These are phyloP conservation scores for Lamellibrachia satsuma DNA, from an alignment of 2,888 invertebrate genomes.

Conservation along the genomic window DNA sequence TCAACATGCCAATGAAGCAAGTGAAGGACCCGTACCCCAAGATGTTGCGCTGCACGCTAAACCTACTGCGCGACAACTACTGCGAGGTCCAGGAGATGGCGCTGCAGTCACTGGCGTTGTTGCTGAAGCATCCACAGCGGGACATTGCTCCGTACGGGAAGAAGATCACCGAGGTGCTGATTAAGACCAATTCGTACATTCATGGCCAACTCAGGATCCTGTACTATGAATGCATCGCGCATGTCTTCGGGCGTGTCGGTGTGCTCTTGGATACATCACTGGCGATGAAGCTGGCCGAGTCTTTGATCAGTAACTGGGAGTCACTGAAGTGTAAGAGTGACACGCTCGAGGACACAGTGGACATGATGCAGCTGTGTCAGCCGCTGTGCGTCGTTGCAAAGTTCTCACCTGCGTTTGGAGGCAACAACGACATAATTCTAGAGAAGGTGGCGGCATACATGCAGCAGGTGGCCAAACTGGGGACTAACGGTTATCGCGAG, in stretches of 20 bases:
- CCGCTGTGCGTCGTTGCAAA: slow-evolving; percentile 37
- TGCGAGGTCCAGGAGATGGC: slow-evolving; percentile 38
- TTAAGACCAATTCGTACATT: slow-evolving; percentile 23
- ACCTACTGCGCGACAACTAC: slow-evolving; percentile 34
- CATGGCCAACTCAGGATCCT: slow-evolving; percentile 30
- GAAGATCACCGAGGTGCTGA: slow-evolving; percentile 32
- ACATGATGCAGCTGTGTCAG: slow-evolving; percentile 36
- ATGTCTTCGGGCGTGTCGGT: slow-evolving; percentile 37
- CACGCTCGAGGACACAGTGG: slow-evolving; percentile 14
- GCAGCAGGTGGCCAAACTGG: background rate
- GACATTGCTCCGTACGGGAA: slow-evolving; percentile 34
- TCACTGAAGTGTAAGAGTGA: slow-evolving; percentile 26
- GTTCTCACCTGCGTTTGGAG: slow-evolving; percentile 28
- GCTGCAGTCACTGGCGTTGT: slow-evolving; percentile 30
- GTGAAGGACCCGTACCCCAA: slow-evolving; percentile 37
- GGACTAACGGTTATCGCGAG: background rate
- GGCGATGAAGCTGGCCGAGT: slow-evolving; percentile 30
- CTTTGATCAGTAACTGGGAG: slow-evolving; percentile 38
- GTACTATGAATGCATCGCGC: slow-evolving; percentile 41
- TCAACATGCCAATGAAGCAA: slow-evolving; percentile 33
- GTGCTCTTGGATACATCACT: slow-evolving; percentile 28
- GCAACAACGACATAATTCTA: slow-evolving; percentile 34
- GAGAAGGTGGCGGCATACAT: slow-evolving; percentile 31
- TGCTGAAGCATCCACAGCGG: slow-evolving; percentile 33
- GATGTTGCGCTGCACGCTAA: slow-evolving; percentile 32